A percentile compares a stretch with the other conserved stretches of the same genome.
Evolutionary conservation across 2,113 vertebrate genomes (phyloP).

Genomic region (Hemiscyllium ocellatum): DNA sequence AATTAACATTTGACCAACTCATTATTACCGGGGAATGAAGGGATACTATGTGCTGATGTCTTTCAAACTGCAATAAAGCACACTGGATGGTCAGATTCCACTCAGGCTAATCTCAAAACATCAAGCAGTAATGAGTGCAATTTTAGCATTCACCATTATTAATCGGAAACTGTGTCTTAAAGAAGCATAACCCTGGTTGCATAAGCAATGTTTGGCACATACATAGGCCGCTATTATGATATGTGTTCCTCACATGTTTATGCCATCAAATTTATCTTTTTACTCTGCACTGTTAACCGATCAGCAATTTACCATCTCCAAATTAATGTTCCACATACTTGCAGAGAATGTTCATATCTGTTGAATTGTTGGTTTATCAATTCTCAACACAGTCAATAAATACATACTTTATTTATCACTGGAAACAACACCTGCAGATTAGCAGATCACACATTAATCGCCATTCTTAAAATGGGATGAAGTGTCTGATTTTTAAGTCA

Average conservation of each 20-base stretch:
- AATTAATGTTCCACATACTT: background rate
- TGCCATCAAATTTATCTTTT: background rate
- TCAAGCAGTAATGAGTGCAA: constrained; percentile 1
- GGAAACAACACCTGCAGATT: background rate
- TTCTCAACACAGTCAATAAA: background rate
- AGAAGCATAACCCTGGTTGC: background rate
- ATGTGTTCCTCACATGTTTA: background rate
- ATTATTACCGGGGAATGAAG: background rate
- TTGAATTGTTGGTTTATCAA: background rate
- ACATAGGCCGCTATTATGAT: background rate
- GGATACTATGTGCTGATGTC: background rate
- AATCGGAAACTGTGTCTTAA: background rate
- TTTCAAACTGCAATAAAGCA: background rate
- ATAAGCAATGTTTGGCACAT: background rate
- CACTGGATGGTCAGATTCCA: background rate
- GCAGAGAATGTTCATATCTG: background rate
- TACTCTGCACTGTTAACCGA: background rate
- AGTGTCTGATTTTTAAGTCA: background rate
- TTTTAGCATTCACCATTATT: background rate
- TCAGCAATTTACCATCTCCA: background rate
- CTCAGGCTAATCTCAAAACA: background rate
- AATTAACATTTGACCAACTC: constrained; percentile 19
- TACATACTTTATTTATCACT: background rate
- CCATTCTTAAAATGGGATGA: background rate
- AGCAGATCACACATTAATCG: background rate